These are phyloP conservation scores for Spisula solida DNA, from an alignment of 2,888 invertebrate species.

Conservation along the genomic window DNA sequence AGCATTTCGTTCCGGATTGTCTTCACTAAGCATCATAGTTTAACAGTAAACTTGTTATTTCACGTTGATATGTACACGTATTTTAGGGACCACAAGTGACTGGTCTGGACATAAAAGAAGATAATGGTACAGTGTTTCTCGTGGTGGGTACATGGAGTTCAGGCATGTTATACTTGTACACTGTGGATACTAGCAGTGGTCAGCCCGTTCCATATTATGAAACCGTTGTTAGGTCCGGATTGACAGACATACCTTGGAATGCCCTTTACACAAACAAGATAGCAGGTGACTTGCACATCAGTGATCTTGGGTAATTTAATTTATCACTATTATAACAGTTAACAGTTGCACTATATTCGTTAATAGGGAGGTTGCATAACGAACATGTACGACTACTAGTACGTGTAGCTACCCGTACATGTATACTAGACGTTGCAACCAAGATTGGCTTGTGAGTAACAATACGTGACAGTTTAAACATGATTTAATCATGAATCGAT, in stretches of 20 bases:
- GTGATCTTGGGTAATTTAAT: constrained; percentile 70
- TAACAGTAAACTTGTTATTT: no score
- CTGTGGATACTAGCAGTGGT: constrained; percentile 65
- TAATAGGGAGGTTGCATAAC: no score
- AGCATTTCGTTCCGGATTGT: no score
- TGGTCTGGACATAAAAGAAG: constrained; percentile 72
- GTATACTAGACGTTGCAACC: no score
- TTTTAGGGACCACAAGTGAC: constrained; percentile 74
- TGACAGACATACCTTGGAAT: constrained; percentile 68
- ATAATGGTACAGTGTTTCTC: constrained; percentile 69
- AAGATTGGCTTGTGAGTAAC: no score
- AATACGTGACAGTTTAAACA: no score
- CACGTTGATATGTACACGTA: not conserved
- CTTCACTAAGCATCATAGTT: no score
- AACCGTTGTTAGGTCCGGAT: constrained; percentile 61
- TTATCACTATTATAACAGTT: no score
- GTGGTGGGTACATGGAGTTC: constrained; percentile 74
- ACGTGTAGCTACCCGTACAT: no score
- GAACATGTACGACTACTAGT: no score
- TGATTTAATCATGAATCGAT: no score
- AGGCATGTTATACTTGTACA: constrained; percentile 74
- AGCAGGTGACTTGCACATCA: constrained; percentile 73
- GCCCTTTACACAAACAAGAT: constrained; percentile 70
- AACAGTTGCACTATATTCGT: no score
- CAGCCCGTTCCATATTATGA: constrained; percentile 69